phyloP scores from a whole-genome alignment of 2,888 invertebrate species.

The Acrobeloides nanus region DNA sequence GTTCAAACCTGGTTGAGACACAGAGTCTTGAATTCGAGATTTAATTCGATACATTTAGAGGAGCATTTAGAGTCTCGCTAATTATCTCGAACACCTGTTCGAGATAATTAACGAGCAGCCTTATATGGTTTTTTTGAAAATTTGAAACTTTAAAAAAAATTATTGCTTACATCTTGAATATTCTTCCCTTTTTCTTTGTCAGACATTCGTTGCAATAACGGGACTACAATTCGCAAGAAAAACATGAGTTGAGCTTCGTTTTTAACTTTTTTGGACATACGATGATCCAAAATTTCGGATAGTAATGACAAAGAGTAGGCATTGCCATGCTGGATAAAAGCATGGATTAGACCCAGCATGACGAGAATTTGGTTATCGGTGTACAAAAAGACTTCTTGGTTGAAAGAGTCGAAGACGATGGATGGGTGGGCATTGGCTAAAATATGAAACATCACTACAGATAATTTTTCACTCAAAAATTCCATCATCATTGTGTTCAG shows the following conservation, averaged over 20 bases:
- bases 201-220: slow-evolving; percentile 47
- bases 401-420: slow-evolving; percentile 22
- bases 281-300: neutral
- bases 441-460: too few species aligned
- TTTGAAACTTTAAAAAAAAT: too few species aligned
- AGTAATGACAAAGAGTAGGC: slow-evolving; percentile 3
- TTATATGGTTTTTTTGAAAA: too few species aligned
- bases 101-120: neutral
- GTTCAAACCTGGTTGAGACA: too few species aligned
- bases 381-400: slow-evolving; percentile 20
- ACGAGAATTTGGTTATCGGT: slow-evolving; percentile 24
- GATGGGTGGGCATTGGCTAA: too few species aligned
- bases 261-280: slow-evolving; percentile 39
- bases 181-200: slow-evolving; percentile 21
- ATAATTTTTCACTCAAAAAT: too few species aligned
- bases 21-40: too few species aligned
- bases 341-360: slow-evolving; percentile 31
- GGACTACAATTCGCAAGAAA: slow-evolving; percentile 56
- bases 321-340: slow-evolving; percentile 31
- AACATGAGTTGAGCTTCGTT: slow-evolving; percentile 57
- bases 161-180: slow-evolving; percentile 20
- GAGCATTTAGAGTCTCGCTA: too few species aligned
- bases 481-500: too few species aligned
- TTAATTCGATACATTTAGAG: too few species aligned
- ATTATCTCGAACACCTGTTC: neutral